Percentiles rank a stretch among this genome's conserved stretches.
phyloP scores from a whole-genome alignment of 2,113 vertebrate genomes.

The Pseudopipra pipra region DNA sequence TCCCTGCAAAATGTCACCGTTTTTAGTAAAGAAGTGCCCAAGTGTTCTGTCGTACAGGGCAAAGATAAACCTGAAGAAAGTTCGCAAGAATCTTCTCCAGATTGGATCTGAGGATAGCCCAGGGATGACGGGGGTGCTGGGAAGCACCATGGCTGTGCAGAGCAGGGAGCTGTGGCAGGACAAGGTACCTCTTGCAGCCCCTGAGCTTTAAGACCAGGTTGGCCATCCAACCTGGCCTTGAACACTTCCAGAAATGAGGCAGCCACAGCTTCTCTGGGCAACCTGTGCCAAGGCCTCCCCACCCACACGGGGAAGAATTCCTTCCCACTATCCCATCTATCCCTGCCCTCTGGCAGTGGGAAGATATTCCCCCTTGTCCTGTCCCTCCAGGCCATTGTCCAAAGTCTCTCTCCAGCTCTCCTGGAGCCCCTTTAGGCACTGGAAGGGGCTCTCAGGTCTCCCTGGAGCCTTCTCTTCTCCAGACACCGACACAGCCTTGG shows the following conservation, averaged over 20 bases:
- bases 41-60: background rate
- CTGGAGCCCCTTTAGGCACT: background rate
- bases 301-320: background rate
- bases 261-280: background rate
- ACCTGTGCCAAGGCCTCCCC: background rate
- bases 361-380: background rate
- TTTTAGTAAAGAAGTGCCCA: background rate
- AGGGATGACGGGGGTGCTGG: rapidly evolving
- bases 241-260: background rate
- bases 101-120: background rate
- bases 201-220: background rate
- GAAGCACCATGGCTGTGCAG: background rate
- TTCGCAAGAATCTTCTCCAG: rapidly evolving
- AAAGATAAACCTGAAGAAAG: background rate
- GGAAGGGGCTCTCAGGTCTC: background rate
- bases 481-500: rapidly evolving
- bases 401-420: background rate
- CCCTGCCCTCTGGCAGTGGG: background rate
- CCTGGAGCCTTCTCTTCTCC: background rate
- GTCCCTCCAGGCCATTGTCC: background rate
- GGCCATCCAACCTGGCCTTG: background rate
- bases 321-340: background rate
- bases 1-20: background rate
- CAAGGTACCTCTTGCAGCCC: rapidly evolving
- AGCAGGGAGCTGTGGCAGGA: background rate